These are phyloP conservation scores for Phalacrocorax carbo DNA, from an alignment of 2,113 vertebrate genomes.

Conservation along the genomic window DNA sequence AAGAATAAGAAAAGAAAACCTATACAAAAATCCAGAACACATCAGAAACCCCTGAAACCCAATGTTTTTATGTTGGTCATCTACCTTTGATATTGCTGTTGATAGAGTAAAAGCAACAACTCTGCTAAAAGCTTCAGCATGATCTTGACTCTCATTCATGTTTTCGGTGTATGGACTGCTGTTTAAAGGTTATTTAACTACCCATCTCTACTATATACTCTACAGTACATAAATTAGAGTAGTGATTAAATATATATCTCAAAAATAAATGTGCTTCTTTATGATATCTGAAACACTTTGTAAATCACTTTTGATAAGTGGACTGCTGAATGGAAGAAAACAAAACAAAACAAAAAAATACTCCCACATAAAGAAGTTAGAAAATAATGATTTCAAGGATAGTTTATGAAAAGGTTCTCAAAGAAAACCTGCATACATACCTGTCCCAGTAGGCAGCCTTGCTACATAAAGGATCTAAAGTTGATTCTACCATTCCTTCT, in stretches of 20 bases:
- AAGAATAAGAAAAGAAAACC: background rate
- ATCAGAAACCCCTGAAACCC: background rate
- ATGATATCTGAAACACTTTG: background rate
- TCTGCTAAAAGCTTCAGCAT: background rate
- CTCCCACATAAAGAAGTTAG: background rate
- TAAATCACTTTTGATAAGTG: background rate
- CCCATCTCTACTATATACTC: background rate
- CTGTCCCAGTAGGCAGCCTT: background rate
- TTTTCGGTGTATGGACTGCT: background rate
- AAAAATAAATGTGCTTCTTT: background rate
- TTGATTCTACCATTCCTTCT: background rate
- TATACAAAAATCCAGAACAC: background rate
- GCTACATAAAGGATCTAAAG: background rate
- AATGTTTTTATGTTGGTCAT: background rate
- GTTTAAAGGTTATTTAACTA: background rate
- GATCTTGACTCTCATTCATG: background rate
- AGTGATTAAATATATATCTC: background rate
- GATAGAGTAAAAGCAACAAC: background rate
- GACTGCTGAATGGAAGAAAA: background rate
- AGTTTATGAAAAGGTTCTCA: background rate
- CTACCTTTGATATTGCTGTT: background rate
- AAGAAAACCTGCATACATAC: background rate
- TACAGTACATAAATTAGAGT: background rate
- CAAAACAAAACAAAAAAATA: background rate
- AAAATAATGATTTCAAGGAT: background rate